Percentiles rank a stretch among this genome's conserved stretches.
These are phyloP conservation scores for Creontiades dilutus DNA, from an alignment of 2,888 invertebrate species.

Conservation along the genomic window DNA sequence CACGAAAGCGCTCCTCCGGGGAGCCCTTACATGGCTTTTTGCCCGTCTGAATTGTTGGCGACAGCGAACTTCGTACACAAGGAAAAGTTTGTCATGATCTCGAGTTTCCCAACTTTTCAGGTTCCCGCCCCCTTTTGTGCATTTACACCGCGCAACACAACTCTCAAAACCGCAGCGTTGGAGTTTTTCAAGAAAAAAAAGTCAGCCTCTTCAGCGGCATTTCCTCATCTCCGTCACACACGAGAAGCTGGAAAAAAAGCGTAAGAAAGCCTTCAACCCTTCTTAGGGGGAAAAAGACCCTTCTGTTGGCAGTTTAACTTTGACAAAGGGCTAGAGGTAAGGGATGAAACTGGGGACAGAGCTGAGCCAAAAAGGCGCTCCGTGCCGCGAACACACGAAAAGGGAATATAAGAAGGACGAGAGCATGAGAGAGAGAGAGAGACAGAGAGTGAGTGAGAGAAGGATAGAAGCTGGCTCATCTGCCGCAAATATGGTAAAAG, in stretches of 20 bases:
- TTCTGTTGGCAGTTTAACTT: slow-evolving; percentile 53
- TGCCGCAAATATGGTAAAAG: slow-evolving; percentile 66
- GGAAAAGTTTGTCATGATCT: background rate
- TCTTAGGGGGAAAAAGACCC: slow-evolving; percentile 26
- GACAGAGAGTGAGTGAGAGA: background rate
- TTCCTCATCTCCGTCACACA: slow-evolving; percentile 5
- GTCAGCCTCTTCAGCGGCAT: background rate
- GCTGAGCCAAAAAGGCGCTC: slow-evolving; percentile 9
- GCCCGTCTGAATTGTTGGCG: background rate
- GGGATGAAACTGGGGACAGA: slow-evolving; percentile 28
- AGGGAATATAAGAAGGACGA: no score
- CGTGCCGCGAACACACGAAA: background rate
- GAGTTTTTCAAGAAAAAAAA: background rate
- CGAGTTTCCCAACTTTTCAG: background rate
- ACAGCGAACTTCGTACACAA: background rate
- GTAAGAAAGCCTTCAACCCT: slow-evolving; percentile 35
- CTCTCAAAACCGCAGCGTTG: background rate
- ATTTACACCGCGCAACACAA: background rate
- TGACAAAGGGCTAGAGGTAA: slow-evolving; percentile 42
- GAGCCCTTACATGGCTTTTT: background rate
- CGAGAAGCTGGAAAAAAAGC: background rate
- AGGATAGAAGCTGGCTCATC: slow-evolving; percentile 41
- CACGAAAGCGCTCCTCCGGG: no score
- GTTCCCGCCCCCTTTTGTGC: background rate
- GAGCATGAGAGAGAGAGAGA: background rate